A percentile compares a stretch with the other conserved stretches of the same genome.
phyloP scores from a whole-genome alignment of 2,113 vertebrate species.

The Misgurnus anguillicaudatus region DNA sequence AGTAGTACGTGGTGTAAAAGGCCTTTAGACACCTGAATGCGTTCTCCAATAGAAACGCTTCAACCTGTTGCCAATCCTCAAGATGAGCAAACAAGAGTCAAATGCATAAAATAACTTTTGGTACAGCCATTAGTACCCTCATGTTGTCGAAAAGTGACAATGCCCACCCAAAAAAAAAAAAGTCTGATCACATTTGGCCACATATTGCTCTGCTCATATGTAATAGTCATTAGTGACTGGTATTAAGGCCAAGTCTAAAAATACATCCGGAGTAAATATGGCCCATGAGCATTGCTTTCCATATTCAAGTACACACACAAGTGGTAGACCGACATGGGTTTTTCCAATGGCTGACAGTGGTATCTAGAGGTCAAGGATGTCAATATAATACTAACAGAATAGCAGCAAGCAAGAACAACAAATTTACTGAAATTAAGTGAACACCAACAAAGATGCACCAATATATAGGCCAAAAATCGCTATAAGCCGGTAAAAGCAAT shows the following conservation, averaged over 20 bases:
- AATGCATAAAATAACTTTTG: background rate
- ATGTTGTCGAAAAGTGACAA: background rate
- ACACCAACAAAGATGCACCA: no score
- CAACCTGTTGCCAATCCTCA: background rate
- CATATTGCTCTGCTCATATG: background rate
- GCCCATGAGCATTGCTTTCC: slow-evolving; percentile 8
- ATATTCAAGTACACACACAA: background rate
- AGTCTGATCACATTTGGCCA: background rate
- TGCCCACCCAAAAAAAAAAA: background rate
- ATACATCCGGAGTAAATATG: slow-evolving; percentile 27
- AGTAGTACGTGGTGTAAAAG: background rate
- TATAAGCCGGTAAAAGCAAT: no score
- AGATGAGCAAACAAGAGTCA: background rate
- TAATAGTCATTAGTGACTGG: slow-evolving; percentile 15
- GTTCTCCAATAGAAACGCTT: background rate
- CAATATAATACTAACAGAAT: no score
- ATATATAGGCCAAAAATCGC: no score
- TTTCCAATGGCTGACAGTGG: no score
- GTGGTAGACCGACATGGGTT: no score
- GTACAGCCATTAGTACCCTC: background rate
- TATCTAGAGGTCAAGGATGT: no score
- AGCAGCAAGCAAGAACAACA: no score
- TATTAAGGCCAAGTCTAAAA: slow-evolving; percentile 40
- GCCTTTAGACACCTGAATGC: background rate
- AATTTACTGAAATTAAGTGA: no score